These are phyloP conservation scores for Entomobrya multifasciata DNA, from an alignment of 2,888 invertebrate species.

Conservation along the genomic window DNA sequence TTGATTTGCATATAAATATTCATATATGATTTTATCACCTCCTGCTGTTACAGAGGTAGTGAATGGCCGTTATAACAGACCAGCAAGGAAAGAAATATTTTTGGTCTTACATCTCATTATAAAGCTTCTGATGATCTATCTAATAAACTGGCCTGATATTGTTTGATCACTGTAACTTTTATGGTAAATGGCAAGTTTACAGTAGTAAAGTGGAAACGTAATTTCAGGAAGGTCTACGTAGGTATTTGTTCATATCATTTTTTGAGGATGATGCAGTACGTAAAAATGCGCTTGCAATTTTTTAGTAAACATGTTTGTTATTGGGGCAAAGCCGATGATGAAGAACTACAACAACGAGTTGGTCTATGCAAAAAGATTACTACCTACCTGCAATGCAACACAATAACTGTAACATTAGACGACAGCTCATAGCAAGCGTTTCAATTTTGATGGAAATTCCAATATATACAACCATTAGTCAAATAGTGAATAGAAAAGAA, in stretches of 20 bases:
- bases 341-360: constrained; percentile 47
- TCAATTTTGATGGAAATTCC: constrained; percentile 31
- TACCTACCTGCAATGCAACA: constrained; percentile 64
- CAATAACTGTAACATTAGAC: constrained; percentile 35
- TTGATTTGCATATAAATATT: constrained; percentile 72
- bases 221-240: neutral
- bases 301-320: neutral
- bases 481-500: no score
- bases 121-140: no score
- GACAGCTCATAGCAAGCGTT: no score
- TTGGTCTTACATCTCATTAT: no score
- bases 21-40: constrained; percentile 52
- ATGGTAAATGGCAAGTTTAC: no score
- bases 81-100: no score
- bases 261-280: constrained; percentile 19
- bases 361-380: constrained; percentile 60
- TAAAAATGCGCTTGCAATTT: constrained; percentile 52
- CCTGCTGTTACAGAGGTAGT: constrained; percentile 31
- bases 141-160: no score
- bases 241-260: neutral
- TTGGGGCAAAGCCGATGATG: neutral
- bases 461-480: no score
- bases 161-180: no score
- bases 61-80: neutral
- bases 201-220: neutral